phyloP scores from a whole-genome alignment of 2,113 vertebrate genomes.

The Chlorodrepanis virens region DNA sequence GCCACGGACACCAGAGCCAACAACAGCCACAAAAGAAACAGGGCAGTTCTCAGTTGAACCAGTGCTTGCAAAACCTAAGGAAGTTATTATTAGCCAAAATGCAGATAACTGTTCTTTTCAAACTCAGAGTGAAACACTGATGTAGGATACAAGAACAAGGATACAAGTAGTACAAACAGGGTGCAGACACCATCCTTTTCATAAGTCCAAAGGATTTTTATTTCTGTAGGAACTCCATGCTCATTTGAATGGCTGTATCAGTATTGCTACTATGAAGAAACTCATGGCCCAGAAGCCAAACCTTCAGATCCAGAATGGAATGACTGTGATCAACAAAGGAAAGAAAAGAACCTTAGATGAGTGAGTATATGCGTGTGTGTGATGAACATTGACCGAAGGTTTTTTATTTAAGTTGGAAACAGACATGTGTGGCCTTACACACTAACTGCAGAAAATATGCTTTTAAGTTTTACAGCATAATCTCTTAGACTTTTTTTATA shows the following conservation, averaged over 20 bases:
- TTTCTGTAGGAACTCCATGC: slow-evolving; percentile 90
- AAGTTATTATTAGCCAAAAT: not conserved
- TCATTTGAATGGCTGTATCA: slow-evolving; percentile 94
- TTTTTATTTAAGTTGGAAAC: not conserved
- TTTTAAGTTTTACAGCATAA: not conserved
- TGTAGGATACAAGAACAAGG: rapidly evolving
- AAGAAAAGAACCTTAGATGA: slow-evolving; percentile 88
- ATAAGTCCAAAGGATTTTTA: not conserved
- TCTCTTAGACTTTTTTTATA: not conserved
- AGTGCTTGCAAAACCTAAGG: rapidly evolving
- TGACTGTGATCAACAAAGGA: slow-evolving; percentile 88
- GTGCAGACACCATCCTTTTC: not conserved
- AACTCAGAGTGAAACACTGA: not conserved
- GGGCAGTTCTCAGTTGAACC: rapidly evolving
- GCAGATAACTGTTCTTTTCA: not conserved
- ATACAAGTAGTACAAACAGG: too few relatives aligned
- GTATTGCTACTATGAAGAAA: slow-evolving; percentile 86
- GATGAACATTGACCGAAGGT: not conserved
- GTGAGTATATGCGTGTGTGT: slow-evolving; percentile 64
- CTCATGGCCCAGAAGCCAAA: slow-evolving; percentile 84
- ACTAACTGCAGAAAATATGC: not conserved
- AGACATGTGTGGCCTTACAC: not conserved
- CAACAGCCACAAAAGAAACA: not conserved
- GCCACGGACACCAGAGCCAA: rapidly evolving
- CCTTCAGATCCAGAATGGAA: slow-evolving; percentile 82